Evolutionary conservation across 2,797 vertebrate genomes (phyloP), one percentile per base, ranked within the genome.

Genomic region (Nothura maculosa): DNA sequence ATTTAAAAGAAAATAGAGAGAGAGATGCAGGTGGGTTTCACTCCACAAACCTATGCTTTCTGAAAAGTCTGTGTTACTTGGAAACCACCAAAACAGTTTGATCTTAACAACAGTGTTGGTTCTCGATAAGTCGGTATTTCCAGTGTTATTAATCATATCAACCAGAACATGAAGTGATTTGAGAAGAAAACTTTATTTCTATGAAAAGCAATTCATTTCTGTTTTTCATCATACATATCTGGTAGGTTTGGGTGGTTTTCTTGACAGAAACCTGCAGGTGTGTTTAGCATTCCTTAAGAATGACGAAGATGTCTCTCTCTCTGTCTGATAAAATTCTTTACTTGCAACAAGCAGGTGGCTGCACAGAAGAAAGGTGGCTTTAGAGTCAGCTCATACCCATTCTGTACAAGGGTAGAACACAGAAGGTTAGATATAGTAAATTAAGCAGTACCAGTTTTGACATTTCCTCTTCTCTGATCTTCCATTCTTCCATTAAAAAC

Each of bases 361-460:
- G 38, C 84, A 92, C 38, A 38, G 10, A 3, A 3, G 25, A 72
- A 69, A 62, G 32, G 34, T 18, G 30, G 50, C n/a, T 87, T 16
- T 0, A 66, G 11, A 78, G 9, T 68, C 32, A 30, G 34, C 20
- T 24, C 10, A 61, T 4, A 67, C 1, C 15, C 91, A 27, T 9
- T 73, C 9, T 38, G 3, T 34, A 30, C 7, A 20, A 66, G 12
- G n/a, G 21, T 77, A 40, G 50, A 52, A 57, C 7, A 45, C 10
- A 43, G 0, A 8, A 11, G 8, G 47, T 55, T 0, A 60, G 30
- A 36, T 12, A 6, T 11, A 52, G 1, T 15, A 52, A 58, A 27
- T 42, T 14, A 17, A 54, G 48, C 20, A 64, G 61, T 25, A 28
- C 3, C 30, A 54, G 8, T 77, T 82, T 34, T 67, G 20, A 67